Conservation (phyloP, 2,113 vertebrate species). For the Oryzias javanicus region DNA sequence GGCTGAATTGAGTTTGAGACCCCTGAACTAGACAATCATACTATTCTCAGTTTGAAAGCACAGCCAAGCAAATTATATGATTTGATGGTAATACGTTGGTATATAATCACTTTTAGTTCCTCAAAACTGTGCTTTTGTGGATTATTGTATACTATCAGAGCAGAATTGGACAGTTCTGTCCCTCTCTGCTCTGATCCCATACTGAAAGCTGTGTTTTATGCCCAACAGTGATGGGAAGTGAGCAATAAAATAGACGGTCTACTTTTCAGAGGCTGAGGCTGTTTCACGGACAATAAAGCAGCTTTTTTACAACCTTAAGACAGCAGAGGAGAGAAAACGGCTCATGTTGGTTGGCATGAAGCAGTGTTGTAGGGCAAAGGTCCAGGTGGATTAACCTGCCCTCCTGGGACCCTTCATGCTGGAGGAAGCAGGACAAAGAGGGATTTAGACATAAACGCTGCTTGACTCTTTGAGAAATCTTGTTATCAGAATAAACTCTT, state of each 20-base stretch:
- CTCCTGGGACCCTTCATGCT: conserved; percentile 25
- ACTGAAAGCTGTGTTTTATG: conserved; percentile 19
- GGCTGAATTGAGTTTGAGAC: too few relatives aligned
- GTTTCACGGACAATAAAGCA: conserved; percentile 60
- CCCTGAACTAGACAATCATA: too few relatives aligned
- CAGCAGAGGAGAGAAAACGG: conserved; percentile 27
- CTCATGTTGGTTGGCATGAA: conserved; percentile 20
- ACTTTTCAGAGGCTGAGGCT: conserved; percentile 35
- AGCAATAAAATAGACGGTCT: conserved; percentile 16
- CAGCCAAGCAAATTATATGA: too few relatives aligned
- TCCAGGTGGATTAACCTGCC: conserved; percentile 46
- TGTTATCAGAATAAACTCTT: conserved; percentile 17
- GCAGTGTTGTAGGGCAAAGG: conserved; percentile 24
- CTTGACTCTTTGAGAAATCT: conserved; percentile 17
- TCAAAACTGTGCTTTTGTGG: too few relatives aligned
- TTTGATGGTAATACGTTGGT: too few relatives aligned
- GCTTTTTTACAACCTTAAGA: conserved; percentile 43
- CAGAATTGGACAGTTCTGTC: too few relatives aligned
- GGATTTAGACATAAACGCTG: conserved; percentile 18
- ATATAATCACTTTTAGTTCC: too few relatives aligned
- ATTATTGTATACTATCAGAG: too few relatives aligned
- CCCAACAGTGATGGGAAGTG: conserved; percentile 2
- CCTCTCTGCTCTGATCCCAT: conserved; percentile 21
- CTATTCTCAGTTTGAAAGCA: too few relatives aligned
- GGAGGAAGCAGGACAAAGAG: conserved; percentile 3